These are phyloP conservation scores for Cephus spinipes DNA, from an alignment of 2,888 invertebrate genomes.

Conservation along the genomic window DNA sequence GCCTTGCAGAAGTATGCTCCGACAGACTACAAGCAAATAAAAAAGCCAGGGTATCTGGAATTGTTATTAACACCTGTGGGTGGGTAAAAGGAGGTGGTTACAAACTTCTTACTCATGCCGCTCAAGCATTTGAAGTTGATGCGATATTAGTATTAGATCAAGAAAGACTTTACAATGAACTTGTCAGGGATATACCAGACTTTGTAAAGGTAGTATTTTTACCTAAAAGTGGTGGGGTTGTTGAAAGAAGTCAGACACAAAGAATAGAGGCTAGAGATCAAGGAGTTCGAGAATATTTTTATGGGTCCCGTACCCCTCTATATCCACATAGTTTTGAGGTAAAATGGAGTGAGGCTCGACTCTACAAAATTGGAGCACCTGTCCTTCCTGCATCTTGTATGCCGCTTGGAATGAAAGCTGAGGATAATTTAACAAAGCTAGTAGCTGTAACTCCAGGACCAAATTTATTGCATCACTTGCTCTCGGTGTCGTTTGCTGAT, in stretches of 20 bases:
- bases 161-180: conserved; percentile 93
- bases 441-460: conserved; percentile 83
- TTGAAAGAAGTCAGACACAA: conserved; percentile 81
- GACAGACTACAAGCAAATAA: conserved; percentile 88
- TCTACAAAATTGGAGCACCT: conserved; percentile 95
- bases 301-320: conserved; percentile 83
- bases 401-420: conserved; percentile 94
- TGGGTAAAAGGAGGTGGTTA: conserved; percentile 96
- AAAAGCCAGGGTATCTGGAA: conserved; percentile 88
- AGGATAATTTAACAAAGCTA: conserved; percentile 91
- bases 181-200: conserved; percentile 92
- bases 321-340: conserved; percentile 97
- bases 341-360: conserved; percentile 88
- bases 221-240: conserved; percentile 97
- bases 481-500: conserved; percentile 90
- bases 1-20: conserved; percentile 87
- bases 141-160: conserved; percentile 96
- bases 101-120: conserved; percentile 86
- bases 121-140: conserved; percentile 95
- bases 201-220: conserved; percentile 92
- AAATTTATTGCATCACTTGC: conserved; percentile 85
- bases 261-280: conserved; percentile 83
- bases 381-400: conserved; percentile 94
- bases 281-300: conserved; percentile 94
- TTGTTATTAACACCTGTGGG: conserved; percentile 97